Evolutionary conservation across 53 echinoderm and acorn worm species (phyloP), one percentile per base, ranked within the genome.

Genomic region (Antedon mediterranea): DNA sequence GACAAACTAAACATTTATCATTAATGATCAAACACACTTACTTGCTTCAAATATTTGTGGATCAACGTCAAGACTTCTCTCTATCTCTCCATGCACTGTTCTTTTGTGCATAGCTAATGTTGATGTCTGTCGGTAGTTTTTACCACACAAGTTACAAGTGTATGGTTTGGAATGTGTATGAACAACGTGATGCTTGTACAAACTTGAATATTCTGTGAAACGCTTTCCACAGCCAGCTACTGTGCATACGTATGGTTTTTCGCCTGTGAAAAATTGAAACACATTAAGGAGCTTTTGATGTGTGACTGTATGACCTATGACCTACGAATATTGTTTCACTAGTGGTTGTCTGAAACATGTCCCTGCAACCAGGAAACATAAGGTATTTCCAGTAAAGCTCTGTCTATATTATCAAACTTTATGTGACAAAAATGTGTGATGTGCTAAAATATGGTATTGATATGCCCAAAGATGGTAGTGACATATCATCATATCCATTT

Each of bases 161-260:
- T 95, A 92, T 28, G 97, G 91, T 43, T 94, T 94, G 83, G 89
- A 89, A 80, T 94, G 91, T 8, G 94, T 94, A 85, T 94, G 94
- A 11, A 92, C 92, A 6, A 92, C 89, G 34, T 95, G 97, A 73
- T 95, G 97, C 81, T 95, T 95, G 76, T 95, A 95, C 6, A 95
- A 92, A 32, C 97, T 95, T 11, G 97, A 95, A 76, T 95, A 95
- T 77, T 95, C 97, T 7, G 97, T 95, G 73, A 95, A 95, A 37
- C 97, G 89, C 78, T 92, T 92, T 71, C 97, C 92, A 76, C 97
- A 95, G 0, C 97, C 97, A 1, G 89, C 85, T 28, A 95, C 97
- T 2, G 97, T 95, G 44, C 97, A 95, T 0, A 95, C 97, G 30
- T 95, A 95, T 0, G 97, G 97, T 78, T 95, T 95, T 71, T 95